These are phyloP conservation scores for Lydus trimaculatus DNA, from an alignment of 2,888 invertebrate species.

Conservation along the genomic window DNA sequence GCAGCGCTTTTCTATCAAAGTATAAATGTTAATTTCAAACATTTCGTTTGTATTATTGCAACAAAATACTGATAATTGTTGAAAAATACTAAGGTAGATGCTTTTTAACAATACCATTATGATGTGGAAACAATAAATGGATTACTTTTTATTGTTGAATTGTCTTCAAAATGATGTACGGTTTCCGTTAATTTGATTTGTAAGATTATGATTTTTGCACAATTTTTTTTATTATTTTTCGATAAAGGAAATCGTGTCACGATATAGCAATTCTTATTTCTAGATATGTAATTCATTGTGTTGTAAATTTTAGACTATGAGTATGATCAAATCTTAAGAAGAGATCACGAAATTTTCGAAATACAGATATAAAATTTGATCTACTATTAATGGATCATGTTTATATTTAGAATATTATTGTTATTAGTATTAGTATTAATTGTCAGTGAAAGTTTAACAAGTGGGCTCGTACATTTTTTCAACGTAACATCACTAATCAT, in stretches of 20 bases:
- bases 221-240: neutral
- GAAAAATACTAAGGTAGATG: neutral
- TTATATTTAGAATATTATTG: neutral
- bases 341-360: neutral
- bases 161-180: neutral
- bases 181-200: neutral
- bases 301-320: neutral
- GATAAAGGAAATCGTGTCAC: neutral
- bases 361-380: neutral
- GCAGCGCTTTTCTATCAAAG: slow-evolving; percentile 3
- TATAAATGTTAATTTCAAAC: slow-evolving; percentile 5
- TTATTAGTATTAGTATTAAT: neutral
- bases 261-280: neutral
- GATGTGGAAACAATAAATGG: neutral
- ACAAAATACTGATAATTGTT: neutral
- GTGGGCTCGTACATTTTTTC: neutral
- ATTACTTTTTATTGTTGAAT: neutral
- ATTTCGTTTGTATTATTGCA: neutral
- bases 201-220: neutral
- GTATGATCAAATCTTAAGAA: neutral
- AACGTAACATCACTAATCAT: neutral
- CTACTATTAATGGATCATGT: neutral
- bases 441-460: slow-evolving; percentile 1
- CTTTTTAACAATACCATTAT: neutral
- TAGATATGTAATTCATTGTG: neutral